Base-by-base conservation (phyloP, 2,797 vertebrate genomes). In the Gila robusta region DNA sequence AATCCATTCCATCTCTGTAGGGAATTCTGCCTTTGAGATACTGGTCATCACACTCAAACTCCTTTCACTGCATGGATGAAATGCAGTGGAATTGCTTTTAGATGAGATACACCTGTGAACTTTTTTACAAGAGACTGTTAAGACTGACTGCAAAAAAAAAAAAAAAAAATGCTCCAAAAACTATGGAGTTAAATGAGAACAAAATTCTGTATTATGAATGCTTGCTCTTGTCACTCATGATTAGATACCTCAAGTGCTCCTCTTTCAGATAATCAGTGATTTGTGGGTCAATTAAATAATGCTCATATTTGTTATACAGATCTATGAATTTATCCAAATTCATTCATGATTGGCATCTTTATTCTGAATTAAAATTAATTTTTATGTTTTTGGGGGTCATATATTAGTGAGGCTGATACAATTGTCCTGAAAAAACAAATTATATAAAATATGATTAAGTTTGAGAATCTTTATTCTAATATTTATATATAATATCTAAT, bases 1-100 rank as follows among this genome's bases (percentile, higher is more conserved):
- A 85, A 76, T 81, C 35, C 37, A 78, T 86, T 83, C 85, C 21
- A 32, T 54, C 74, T 37, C 84, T 73, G 69, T 54, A 74, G 84
- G 80, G 72, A 88, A 62, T 70, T 39, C 67, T 44, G 69, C 41
- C 62, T 80, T 32, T 47, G 41, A 32, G 41, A 80, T 32, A 35
- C 62, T 23, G 9, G 39, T 52, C 19, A 32, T 52, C 73, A 82
- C 67, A 64, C 77, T 82, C 64, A 47, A 32, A 78, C 47, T 52
- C 71, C 41, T 71, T 49, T 79, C 67, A 82, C 54, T 73, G 19
- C 64, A 23, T 59, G 54, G 72, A 49, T 44, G 37, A 82, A 79
- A 84, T 77, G 32, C 66, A 64, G 72, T 62, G 32, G 81, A 84
- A 86, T 41, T 77, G 41, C 47, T 49, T 76, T 72, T 39, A 82